These are phyloP conservation scores for Capromys pilorides DNA, from an alignment of 2,797 vertebrate species.

Conservation along the genomic window DNA sequence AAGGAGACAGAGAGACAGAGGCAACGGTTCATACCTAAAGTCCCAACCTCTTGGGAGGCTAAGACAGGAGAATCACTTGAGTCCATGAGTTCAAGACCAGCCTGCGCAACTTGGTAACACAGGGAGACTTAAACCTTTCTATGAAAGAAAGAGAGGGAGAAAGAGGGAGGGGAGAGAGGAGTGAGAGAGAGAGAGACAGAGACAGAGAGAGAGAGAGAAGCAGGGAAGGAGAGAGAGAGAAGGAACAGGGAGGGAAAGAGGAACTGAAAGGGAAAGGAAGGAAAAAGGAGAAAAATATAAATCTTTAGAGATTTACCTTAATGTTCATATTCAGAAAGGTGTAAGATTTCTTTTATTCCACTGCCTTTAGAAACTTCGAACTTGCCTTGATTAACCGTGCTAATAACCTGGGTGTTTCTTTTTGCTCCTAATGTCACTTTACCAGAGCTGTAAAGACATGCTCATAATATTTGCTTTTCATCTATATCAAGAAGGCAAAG, in stretches of 20 bases:
- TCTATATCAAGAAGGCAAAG: conserved; percentile 86
- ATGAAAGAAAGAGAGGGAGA: too few species aligned
- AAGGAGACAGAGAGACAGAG: neutral
- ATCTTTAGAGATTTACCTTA: conserved; percentile 67
- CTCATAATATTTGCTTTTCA: conserved; percentile 87
- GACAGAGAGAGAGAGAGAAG: fast-evolving
- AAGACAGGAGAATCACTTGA: neutral
- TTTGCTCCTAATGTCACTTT: conserved; percentile 83
- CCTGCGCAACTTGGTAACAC: neutral
- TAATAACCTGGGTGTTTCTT: conserved; percentile 83
- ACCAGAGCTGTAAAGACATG: conserved; percentile 84
- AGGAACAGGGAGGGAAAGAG: fast-evolving
- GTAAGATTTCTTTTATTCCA: conserved; percentile 71
- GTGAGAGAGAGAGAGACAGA: fast-evolving
- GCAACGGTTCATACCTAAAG: fast-evolving
- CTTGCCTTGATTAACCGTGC: conserved; percentile 85
- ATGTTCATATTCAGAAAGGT: conserved; percentile 66
- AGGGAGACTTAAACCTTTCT: neutral
- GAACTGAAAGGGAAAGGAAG: too few species aligned
- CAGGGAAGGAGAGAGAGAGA: fast-evolving
- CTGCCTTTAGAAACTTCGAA: conserved; percentile 81
- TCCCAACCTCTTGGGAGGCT: neutral
- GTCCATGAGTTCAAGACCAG: neutral
- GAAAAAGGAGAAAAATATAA: neutral
- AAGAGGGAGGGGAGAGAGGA: too few species aligned